Conservation (phyloP, 1,140 invertebrate species). For the Chrysopa pallens region DNA sequence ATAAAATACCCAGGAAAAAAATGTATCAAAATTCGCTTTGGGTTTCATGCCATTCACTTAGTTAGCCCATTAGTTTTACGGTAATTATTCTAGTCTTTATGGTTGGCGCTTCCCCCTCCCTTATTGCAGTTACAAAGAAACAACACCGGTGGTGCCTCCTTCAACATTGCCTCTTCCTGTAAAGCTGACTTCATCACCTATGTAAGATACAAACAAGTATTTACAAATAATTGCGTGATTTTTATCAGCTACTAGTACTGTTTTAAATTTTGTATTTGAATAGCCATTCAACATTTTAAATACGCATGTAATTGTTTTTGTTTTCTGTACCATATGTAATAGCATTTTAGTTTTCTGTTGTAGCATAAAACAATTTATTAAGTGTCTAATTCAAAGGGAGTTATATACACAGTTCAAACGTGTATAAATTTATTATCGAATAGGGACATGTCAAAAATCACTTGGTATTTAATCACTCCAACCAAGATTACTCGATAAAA, state of each 20-base stretch:
- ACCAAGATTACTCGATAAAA: too few species aligned
- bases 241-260: conserved; percentile 1
- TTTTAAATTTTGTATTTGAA: conserved; percentile 7
- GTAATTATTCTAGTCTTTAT: conserved; percentile 59
- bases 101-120: conserved; percentile 84
- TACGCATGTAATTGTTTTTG: background rate
- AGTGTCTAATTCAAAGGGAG: too few species aligned
- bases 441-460: too few species aligned
- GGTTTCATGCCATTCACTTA: too few species aligned
- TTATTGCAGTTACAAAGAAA: conserved; percentile 75
- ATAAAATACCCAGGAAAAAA: too few species aligned
- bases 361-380: too few species aligned
- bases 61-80: background rate
- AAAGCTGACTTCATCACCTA: conserved; percentile 46
- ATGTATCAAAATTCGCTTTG: too few species aligned
- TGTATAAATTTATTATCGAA: too few species aligned
- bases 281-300: background rate
- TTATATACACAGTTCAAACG: too few species aligned
- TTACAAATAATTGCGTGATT: background rate
- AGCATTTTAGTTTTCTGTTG: too few species aligned
- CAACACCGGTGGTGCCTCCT: conserved; percentile 44
- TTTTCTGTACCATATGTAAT: background rate
- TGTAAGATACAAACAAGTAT: conserved; percentile 25
- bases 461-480: too few species aligned
- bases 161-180: conserved; percentile 54